Percentiles rank a stretch among this genome's conserved stretches.
These are phyloP conservation scores for Fissipunctia ypsillon DNA, from an alignment of 2,888 invertebrate genomes.

Conservation along the genomic window DNA sequence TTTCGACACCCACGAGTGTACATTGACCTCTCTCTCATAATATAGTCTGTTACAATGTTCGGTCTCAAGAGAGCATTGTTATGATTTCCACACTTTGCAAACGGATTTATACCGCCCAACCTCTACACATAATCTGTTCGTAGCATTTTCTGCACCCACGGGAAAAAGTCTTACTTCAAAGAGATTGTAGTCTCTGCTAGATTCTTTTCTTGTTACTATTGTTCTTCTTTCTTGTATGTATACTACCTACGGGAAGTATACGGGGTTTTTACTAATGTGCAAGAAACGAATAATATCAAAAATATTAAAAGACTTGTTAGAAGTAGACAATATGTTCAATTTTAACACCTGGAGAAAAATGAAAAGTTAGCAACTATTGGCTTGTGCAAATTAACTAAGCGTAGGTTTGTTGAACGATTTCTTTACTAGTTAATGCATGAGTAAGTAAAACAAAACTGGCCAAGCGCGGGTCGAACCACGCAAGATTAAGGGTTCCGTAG, in stretches of 20 bases:
- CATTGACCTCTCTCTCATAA: conserved; percentile 22
- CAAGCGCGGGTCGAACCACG: no score
- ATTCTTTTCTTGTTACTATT: no score
- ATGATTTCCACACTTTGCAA: conserved; percentile 45
- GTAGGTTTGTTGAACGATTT: no score
- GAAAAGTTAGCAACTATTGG: no score
- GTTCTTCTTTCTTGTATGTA: no score
- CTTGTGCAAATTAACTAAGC: no score
- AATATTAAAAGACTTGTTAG: background rate
- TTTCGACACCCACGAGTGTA: conserved; percentile 14
- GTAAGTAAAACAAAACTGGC: no score
- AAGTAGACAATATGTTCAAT: background rate
- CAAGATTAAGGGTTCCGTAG: no score
- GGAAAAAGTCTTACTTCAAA: background rate
- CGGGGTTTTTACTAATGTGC: background rate
- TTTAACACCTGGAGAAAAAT: background rate
- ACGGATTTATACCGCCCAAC: conserved; percentile 30
- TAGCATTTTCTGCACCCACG: conserved; percentile 16
- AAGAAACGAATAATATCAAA: background rate
- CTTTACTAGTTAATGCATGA: no score
- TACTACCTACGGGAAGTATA: no score
- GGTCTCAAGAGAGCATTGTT: conserved; percentile 45
- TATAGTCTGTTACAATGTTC: conserved; percentile 8
- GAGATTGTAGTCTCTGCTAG: background rate
- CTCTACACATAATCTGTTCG: conserved; percentile 14